These are phyloP conservation scores for Caenorhabditis afra DNA, from an alignment of 2,888 invertebrate species.

Conservation along the genomic window DNA sequence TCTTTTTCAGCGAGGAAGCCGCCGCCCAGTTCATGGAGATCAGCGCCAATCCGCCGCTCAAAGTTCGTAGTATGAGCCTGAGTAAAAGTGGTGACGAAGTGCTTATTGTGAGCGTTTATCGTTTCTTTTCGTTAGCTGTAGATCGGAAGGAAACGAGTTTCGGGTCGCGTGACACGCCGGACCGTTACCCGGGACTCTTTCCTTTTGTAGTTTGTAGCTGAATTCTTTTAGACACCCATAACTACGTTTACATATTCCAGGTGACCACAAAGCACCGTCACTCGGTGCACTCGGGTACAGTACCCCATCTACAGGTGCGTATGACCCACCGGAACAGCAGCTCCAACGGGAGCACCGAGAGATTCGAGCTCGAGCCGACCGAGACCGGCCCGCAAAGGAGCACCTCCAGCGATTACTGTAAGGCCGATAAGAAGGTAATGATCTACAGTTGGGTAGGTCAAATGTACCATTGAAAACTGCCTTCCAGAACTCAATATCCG, in stretches of 20 bases:
- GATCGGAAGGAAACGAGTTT: neutral
- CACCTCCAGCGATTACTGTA: slow-evolving; percentile 66
- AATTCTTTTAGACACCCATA: too few species aligned
- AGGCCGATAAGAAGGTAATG: slow-evolving; percentile 57
- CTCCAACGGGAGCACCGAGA: slow-evolving; percentile 35
- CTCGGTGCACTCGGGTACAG: slow-evolving; percentile 55
- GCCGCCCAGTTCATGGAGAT: slow-evolving; percentile 68
- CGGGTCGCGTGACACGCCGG: neutral
- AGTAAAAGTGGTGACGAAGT: slow-evolving; percentile 61
- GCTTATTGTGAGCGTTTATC: slow-evolving; percentile 55
- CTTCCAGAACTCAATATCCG: slow-evolving; percentile 51
- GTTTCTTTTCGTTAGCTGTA: slow-evolving; percentile 13
- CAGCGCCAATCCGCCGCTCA: slow-evolving; percentile 61
- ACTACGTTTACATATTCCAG: too few species aligned
- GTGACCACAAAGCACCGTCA: slow-evolving; percentile 59
- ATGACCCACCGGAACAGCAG: slow-evolving; percentile 54
- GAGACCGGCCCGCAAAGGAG: slow-evolving; percentile 63
- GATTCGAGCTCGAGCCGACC: slow-evolving; percentile 45
- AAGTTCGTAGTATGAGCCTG: slow-evolving; percentile 63
- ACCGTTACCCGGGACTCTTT: neutral
- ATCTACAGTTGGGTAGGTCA: neutral
- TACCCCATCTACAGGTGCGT: slow-evolving; percentile 57
- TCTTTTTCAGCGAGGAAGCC: slow-evolving; percentile 66
- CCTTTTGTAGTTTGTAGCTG: slow-evolving; percentile 1
- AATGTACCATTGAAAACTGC: neutral